Percentiles rank a stretch among this genome's conserved stretches.
Conservation (phyloP, 2,888 invertebrate species). For the Drosophila leonis region DNA sequence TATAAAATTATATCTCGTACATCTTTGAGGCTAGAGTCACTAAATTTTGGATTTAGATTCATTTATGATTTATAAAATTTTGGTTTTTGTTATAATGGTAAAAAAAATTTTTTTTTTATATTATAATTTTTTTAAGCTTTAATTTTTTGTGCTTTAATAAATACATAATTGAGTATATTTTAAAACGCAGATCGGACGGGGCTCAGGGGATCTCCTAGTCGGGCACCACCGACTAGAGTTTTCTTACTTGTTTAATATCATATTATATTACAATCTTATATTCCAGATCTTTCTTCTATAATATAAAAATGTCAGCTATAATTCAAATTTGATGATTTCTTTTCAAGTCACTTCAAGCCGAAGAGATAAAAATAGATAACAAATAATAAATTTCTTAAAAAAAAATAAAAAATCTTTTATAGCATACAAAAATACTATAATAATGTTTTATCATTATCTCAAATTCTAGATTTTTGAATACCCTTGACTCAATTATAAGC, state of each 20-base stretch:
- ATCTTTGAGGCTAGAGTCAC: too few species aligned
- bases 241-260: neutral
- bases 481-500: constrained; percentile 3
- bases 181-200: too few species aligned
- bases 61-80: too few species aligned
- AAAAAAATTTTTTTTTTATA: too few species aligned
- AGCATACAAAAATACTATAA: neutral
- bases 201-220: too few species aligned
- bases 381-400: neutral
- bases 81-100: too few species aligned
- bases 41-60: too few species aligned
- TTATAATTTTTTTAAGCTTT: too few species aligned
- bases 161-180: too few species aligned
- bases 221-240: too few species aligned
- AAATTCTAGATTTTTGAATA: neutral
- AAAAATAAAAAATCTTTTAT: neutral
- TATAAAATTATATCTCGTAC: too few species aligned
- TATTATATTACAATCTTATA: neutral
- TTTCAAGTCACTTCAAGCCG: neutral
- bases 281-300: neutral
- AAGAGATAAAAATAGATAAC: neutral
- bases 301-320: neutral
- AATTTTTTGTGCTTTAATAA: too few species aligned
- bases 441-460: constrained; percentile 1
- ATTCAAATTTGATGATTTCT: neutral